phyloP scores from a whole-genome alignment of 2,888 invertebrate species.

The Micropterix aruncella region DNA sequence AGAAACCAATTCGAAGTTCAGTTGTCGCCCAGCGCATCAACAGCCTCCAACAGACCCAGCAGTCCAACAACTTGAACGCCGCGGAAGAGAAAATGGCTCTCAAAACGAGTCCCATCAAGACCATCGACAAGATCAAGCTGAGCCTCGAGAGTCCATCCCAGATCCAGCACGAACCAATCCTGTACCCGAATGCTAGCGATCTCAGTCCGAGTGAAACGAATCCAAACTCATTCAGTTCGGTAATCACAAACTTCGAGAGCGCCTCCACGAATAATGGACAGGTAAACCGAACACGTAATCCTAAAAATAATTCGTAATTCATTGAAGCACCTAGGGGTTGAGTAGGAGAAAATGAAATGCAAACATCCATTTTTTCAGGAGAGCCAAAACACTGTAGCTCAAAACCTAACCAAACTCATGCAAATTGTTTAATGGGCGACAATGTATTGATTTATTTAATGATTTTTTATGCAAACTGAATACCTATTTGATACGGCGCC shows the following conservation, averaged over 20 bases:
- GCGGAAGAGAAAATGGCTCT: slow-evolving; percentile 16
- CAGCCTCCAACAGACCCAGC: slow-evolving; percentile 32
- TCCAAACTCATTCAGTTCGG: slow-evolving; percentile 27
- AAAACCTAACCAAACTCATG: too few species aligned
- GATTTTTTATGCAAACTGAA: too few species aligned
- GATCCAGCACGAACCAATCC: slow-evolving; percentile 35
- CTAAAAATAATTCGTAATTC: too few species aligned
- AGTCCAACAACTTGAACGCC: slow-evolving; percentile 15
- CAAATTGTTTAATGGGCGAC: too few species aligned
- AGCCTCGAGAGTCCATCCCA: slow-evolving; percentile 35
- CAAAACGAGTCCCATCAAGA: slow-evolving; percentile 21
- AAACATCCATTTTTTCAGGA: too few species aligned
- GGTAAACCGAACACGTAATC: too few species aligned
- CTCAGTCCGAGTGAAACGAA: slow-evolving; percentile 30
- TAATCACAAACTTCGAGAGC: slow-evolving; percentile 15
- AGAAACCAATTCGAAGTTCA: slow-evolving; percentile 52
- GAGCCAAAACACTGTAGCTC: too few species aligned
- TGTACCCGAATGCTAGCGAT: slow-evolving; percentile 24
- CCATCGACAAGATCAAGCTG: slow-evolving; percentile 35
- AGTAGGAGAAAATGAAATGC: too few species aligned
- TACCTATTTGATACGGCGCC: too few species aligned
- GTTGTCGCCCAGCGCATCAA: slow-evolving; percentile 49
- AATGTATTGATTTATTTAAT: too few species aligned
- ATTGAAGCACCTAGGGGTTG: too few species aligned
- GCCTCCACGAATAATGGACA: too few species aligned